Evolutionary conservation across 2,797 vertebrate species (phyloP), one percentile per base, ranked within the genome.

Genomic region (Chromobotia macracanthus): DNA sequence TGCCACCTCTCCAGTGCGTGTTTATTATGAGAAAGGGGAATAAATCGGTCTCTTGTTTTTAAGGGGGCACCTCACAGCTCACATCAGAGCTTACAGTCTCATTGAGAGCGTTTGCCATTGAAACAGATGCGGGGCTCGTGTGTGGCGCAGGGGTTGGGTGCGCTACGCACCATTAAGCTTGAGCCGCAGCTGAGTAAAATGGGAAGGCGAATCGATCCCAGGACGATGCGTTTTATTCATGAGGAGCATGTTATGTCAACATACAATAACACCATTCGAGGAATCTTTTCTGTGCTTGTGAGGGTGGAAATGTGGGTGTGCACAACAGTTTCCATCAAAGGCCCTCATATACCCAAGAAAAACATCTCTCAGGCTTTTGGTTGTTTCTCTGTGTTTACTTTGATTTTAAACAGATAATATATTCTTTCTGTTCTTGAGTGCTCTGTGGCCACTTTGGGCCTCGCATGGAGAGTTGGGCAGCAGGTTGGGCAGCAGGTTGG

Each of bases 401-500:
- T 19, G 13, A 23, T 72, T 77, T 69, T 82, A 31, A 50, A 61
- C 41, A 72, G 12, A 28, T 55, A 65, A 73, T 67, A 41, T 51
- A 74, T 60, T 74, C 71, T 46, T 69, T 75, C 66, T 76, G 41
- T 79, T 69, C 75, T 78, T 61, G 70, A 69, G 75, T 61, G 41
- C 21, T 60, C 65, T 68, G 67, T 80, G 72, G 77, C 77, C 77
- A 80, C 80, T 71, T 83, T 66, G 72, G 74, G 55, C 71, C 73
- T 51, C 41, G 50, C 35, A 5, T 89, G 87, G 89, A 91, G 91
- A n/a, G n/a, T n/a, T 90, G 90, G 71, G 90, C 84, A 87, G 89
- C 89, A 89, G 85, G 90, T 93, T 93, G 93, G 92, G 93, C 92
- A 93, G 91, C 89, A 91, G 87, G 90, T n/a, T n/a, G n/a, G n/a